Percentiles rank a stretch among this genome's conserved stretches.
Conservation (phyloP, 2,888 invertebrate genomes). For the Polylopha cassiicola region DNA sequence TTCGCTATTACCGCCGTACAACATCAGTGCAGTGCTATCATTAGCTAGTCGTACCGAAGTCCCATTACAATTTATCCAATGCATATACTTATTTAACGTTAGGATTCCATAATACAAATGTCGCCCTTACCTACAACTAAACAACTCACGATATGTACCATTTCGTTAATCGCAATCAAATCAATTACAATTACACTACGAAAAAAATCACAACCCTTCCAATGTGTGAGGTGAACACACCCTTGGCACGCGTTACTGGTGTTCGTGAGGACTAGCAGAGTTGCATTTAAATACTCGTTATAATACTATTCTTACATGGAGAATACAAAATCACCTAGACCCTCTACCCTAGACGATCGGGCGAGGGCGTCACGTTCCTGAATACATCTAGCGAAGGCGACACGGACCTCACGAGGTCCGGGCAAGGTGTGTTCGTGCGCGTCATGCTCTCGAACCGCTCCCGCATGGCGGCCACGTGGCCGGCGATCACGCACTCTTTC, state of each 20-base stretch:
- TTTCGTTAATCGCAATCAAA: slow-evolving; percentile 37
- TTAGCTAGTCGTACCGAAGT: slow-evolving; percentile 2
- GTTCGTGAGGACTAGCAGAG: slow-evolving; percentile 30
- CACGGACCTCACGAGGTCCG: slow-evolving; percentile 46
- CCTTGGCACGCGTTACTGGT: slow-evolving; percentile 37
- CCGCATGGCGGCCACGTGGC: slow-evolving; percentile 73
- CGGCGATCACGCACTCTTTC: slow-evolving; percentile 56
- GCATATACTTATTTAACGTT: not conserved
- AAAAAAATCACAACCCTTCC: slow-evolving; percentile 58
- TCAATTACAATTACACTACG: slow-evolving; percentile 27
- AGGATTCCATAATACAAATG: slow-evolving; percentile 7
- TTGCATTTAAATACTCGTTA: slow-evolving; percentile 32
- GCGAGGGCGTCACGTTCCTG: slow-evolving; percentile 56
- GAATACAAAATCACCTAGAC: slow-evolving; percentile 28
- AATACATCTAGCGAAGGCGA: slow-evolving; percentile 54
- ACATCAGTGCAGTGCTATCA: slow-evolving; percentile 5
- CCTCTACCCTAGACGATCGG: slow-evolving; percentile 44
- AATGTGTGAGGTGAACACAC: slow-evolving; percentile 29
- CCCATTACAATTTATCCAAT: too few species aligned
- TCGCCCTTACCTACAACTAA: slow-evolving; percentile 39
- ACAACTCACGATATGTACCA: slow-evolving; percentile 58
- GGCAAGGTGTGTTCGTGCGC: slow-evolving; percentile 61
- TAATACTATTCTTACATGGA: slow-evolving; percentile 28
- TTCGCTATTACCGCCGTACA: slow-evolving; percentile 17
- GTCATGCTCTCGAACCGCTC: slow-evolving; percentile 73